Base-by-base conservation (phyloP, 2,888 invertebrate species). In the Eupithecia insigniata region DNA sequence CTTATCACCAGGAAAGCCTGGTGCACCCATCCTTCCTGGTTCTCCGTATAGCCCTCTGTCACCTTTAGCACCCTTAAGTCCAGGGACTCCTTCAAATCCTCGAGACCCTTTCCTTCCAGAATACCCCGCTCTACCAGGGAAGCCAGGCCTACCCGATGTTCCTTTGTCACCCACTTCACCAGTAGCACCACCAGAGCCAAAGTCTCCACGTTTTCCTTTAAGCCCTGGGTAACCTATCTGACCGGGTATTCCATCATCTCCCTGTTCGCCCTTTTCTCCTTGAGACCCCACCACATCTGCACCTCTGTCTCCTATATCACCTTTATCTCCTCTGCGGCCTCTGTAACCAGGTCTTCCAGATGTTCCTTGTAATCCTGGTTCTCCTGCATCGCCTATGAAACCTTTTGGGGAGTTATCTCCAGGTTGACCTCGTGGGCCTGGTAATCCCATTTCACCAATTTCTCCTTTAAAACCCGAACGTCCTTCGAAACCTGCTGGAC, bases 401-500 rank as follows among this genome's bases (percentile, higher is more conserved):
- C 96, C 96, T 76, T 95, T 95, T 67, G 95, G 91, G 0, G 96
- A 92, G 66, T 94, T 89, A n/a, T 96, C 95, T 74, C 97, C 97
- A 79, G 89, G 91, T 1, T 84, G 76, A 67, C 97, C 97, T 70
- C 88, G 91, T 14, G 84, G 79, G 66, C 97, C 97, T 62, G 80
- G 80, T 32, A 88, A 86, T 30, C 97, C 97, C 76, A 85, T 88
- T 18, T 89, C 87, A 55, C 96, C 96, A 77, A 84, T 81, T 22
- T 76, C 80, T 68, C 96, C 96, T 89, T 95, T 88, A 39, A 72
- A 71, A 62, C 92, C 93, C 43, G 73, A 79, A 61, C 85, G 85
- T 70, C 94, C 94, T 12, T 85, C 78, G 34, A 71, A 68, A 62
- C 92, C 92, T 43, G 73, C 66, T 18, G 71, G 62, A n/a, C 92